phyloP scores from a whole-genome alignment of 1,140 invertebrate species.

The Lepidurus couesii region DNA sequence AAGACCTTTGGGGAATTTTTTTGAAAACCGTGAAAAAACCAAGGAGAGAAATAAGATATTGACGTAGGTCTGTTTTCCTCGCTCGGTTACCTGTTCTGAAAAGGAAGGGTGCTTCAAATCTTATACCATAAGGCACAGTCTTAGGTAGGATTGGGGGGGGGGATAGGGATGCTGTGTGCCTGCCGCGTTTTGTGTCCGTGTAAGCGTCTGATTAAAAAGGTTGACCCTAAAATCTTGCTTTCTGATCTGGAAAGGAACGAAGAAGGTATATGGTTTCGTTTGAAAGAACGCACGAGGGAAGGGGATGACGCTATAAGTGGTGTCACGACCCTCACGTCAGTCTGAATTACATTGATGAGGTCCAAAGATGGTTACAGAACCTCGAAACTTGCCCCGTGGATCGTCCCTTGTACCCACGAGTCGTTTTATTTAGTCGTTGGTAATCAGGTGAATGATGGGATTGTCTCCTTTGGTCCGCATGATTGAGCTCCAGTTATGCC shows the following conservation, averaged over 20 bases:
- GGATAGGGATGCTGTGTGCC: not conserved
- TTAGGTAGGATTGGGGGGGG: not conserved
- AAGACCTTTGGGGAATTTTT: not conserved
- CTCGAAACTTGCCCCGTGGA: not conserved
- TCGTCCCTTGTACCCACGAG: not conserved
- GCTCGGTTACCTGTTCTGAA: not conserved
- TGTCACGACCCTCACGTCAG: slow-evolving; percentile 17
- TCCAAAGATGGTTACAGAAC: not conserved
- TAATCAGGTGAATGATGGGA: slow-evolving; percentile 22
- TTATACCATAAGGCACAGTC: not conserved
- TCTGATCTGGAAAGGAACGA: not conserved
- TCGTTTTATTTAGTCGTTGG: not conserved
- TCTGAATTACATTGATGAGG: not conserved
- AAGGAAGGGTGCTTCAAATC: not conserved
- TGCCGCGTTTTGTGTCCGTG: not conserved
- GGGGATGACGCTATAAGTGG: not conserved
- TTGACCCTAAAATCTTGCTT: slow-evolving; percentile 1
- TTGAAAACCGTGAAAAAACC: not conserved
- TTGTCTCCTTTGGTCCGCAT: slow-evolving; percentile 18
- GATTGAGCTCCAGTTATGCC: slow-evolving; percentile 13
- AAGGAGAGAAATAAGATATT: not conserved
- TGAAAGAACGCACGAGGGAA: not conserved
- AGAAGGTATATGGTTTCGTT: not conserved
- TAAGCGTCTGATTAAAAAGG: slow-evolving; percentile 13
- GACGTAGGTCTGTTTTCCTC: not conserved